Base-by-base conservation (phyloP, 2,888 invertebrate genomes). In the Papilio demoleus region DNA sequence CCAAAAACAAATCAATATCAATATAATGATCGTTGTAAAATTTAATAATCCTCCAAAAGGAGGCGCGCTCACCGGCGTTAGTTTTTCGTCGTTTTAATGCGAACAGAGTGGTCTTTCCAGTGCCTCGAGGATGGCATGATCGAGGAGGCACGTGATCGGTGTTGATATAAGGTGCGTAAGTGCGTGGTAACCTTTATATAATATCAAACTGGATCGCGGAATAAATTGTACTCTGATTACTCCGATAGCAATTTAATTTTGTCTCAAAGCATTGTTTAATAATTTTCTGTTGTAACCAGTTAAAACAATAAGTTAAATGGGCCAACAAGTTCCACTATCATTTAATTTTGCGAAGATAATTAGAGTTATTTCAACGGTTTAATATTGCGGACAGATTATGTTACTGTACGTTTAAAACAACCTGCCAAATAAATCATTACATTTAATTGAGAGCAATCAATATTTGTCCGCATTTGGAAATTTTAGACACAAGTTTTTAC, bases 201-300 rank as follows among this genome's bases (percentile, higher is more conserved):
- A 67, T 68, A 68, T 68, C 47, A 42, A 27, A 19, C n/a, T 27
- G 12, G 61, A 67, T 61, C 67, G 17, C 31, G n/a, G 62, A 56
- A 67, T 67, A 62, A 56, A 53, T 62, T 67, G 53, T n/a, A 34
- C 42, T 45, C 19, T 31, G 42, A 67, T 61, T 27, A 53, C 62
- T 62, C 11, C 22, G 50, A 40, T 36, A 40, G 61, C 31, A 67
- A 67, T 61, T 40, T 38, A 17, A 67, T 50, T 67, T 59, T n/a
- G 42, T 59, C 34, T 47, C 58, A 22, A 14, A 31, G 47, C 17
- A 59, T 67, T 50, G 60, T 50, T 67, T 24, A 27, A 60, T 47
- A 47, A 65, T 47, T 66, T 53, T 53, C 61, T 27, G 56, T 19
- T 22, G 2, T 56, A 58, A 65, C 65, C n/a, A 53, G 56, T n/a